Conservation (phyloP, 92 coral and sea anemone species). For the Montipora capitata region DNA sequence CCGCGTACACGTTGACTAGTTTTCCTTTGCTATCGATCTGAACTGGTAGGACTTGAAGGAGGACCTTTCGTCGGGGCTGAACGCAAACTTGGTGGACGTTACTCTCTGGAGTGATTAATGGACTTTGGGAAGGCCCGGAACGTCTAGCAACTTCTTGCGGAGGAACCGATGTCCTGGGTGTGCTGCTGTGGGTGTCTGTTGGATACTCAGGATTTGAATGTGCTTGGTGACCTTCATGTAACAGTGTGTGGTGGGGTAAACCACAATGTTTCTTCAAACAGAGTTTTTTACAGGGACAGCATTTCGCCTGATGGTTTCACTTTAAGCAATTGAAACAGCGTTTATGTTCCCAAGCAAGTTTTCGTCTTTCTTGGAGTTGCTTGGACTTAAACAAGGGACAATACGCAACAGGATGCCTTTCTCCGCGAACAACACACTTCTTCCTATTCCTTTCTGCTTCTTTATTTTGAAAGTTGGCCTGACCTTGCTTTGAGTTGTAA, state of each 20-base stretch:
- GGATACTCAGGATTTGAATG: not conserved
- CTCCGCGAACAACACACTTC: not conserved
- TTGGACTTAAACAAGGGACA: conserved; percentile 35
- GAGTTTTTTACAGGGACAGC: conserved; percentile 46
- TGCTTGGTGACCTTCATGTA: not conserved
- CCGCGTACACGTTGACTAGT: conserved; percentile 11
- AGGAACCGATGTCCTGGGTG: not conserved
- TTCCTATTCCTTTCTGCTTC: not conserved
- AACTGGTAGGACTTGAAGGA: conserved; percentile 33
- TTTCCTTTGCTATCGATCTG: not conserved
- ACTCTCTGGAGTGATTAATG: no score
- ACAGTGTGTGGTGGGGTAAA: conserved; percentile 35
- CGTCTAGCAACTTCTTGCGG: not conserved
- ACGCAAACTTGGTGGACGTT: conserved; percentile 21
- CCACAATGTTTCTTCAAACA: conserved; percentile 40
- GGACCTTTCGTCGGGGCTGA: conserved; percentile 8
- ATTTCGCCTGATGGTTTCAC: conserved; percentile 35
- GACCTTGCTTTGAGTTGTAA: no score
- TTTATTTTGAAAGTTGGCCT: no score
- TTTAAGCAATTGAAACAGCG: conserved; percentile 35
- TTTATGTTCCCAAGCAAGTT: no score
- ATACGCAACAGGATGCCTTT: not conserved
- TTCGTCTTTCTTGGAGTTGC: not conserved
- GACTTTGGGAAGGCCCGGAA: no score
- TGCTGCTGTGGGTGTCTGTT: not conserved